Conservation (phyloP, 2,888 invertebrate genomes). For the Drosophila formosana region DNA sequence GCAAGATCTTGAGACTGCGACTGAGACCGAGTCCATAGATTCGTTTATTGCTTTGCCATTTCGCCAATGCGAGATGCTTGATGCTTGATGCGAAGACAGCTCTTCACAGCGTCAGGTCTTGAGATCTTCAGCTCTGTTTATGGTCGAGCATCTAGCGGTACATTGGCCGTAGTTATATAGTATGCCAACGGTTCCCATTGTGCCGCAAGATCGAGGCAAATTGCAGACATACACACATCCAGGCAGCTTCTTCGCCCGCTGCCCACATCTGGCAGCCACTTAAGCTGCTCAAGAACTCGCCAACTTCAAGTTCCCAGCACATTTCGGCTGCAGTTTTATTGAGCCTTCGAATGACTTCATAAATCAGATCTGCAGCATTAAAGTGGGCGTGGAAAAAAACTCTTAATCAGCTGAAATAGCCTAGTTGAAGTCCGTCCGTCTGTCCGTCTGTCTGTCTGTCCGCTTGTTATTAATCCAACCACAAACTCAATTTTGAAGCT, state of each 20-base stretch:
- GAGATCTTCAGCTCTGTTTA: slow-evolving; percentile 53
- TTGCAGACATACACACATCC: slow-evolving; percentile 27
- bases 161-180: slow-evolving; percentile 58
- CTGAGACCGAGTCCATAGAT: slow-evolving; percentile 37
- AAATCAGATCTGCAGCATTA: not conserved
- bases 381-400: not conserved
- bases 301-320: not conserved
- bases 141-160: slow-evolving; percentile 73
- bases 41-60: slow-evolving; percentile 70
- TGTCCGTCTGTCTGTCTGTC: not conserved
- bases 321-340: not conserved
- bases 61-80: slow-evolving; percentile 44
- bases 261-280: slow-evolving; percentile 3
- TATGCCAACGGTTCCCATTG: slow-evolving; percentile 47
- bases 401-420: not conserved
- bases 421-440: not conserved
- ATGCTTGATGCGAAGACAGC: slow-evolving; percentile 27
- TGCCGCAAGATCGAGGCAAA: slow-evolving; percentile 48
- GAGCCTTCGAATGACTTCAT: too few species aligned
- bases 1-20: slow-evolving; percentile 17
- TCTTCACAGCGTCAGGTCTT: slow-evolving; percentile 9
- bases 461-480: not conserved
- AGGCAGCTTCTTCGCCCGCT: not conserved
- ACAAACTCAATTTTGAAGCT: not conserved
- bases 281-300: not conserved